Percentiles rank a stretch among this genome's conserved stretches.
These are phyloP conservation scores for Siniperca undulata DNA, from an alignment of 2,797 vertebrate species.

Conservation along the genomic window DNA sequence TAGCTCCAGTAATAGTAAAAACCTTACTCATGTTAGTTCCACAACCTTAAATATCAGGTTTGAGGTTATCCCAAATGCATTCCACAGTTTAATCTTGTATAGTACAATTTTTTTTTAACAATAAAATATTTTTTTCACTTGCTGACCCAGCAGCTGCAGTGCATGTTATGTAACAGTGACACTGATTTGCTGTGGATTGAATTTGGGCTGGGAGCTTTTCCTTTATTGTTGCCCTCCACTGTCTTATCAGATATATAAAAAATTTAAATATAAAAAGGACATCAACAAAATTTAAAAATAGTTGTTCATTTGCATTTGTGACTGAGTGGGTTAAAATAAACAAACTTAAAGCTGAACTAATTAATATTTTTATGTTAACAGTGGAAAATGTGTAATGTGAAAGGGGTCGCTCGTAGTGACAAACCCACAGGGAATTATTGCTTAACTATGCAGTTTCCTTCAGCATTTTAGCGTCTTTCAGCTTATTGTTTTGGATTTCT, in stretches of 20 bases:
- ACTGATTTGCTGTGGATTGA: slow-evolving; percentile 39
- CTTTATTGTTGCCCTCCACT: background rate
- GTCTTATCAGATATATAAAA: background rate
- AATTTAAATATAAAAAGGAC: background rate
- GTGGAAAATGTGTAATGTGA: background rate
- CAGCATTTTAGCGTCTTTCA: background rate
- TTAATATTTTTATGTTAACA: background rate
- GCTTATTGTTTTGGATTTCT: slow-evolving; percentile 5
- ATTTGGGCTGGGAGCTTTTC: slow-evolving; percentile 25
- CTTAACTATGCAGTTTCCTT: background rate
- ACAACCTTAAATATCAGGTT: slow-evolving; percentile 22
- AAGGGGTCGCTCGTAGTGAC: background rate
- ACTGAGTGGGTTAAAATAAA: background rate
- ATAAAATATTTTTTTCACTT: slow-evolving; percentile 19
- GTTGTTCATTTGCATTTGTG: background rate
- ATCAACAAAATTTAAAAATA: background rate
- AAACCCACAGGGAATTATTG: background rate
- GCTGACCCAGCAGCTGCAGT: slow-evolving; percentile 18
- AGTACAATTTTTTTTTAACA: slow-evolving; percentile 9
- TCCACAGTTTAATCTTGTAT: slow-evolving; percentile 38
- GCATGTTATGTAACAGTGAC: slow-evolving; percentile 46
- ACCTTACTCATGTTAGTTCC: background rate
- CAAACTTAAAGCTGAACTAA: background rate
- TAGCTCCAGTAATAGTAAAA: background rate
- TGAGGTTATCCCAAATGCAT: slow-evolving; percentile 8